Base-by-base conservation (phyloP, 2,113 vertebrate species). In the Phrynosoma platyrhinos region DNA sequence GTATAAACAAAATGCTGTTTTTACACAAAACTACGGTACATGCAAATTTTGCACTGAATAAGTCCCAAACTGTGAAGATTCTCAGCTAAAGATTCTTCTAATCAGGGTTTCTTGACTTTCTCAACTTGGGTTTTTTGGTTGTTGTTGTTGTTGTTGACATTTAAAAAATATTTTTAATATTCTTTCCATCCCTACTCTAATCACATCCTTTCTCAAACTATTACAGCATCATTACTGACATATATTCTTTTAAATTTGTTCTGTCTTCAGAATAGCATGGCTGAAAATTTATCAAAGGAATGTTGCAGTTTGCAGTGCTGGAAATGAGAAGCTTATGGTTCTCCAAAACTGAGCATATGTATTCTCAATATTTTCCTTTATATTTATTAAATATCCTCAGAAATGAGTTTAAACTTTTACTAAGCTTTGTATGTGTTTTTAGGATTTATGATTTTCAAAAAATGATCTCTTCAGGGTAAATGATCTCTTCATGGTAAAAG, bases 391-490 rank as follows among this genome's bases (percentile, higher is more conserved):
- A 91, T 42, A 86, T 36, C 83, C 93, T 93, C 89, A 20, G 68
- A 55, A 91, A 92, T 72, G 64, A 90, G 47, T 85, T 86, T 89
- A 88, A 92, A 91, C 47, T 42, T 58, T 91, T 95, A 89, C 83
- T 85, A 89, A 95, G 87, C 36, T 42, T 16, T 32, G 77, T 79
- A 9, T 53, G 42, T 78, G 42, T 47, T 90, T 94, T 92, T 83
- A 89, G 92, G 89, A 93, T 95, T 95, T 94, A 91, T 93, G 92
- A 88, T 95, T 89, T 55, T 69, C 27, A 36, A 79, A 91, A 93
- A 69, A 96, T 91, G 90, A 87, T 85, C 69, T 88, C 93, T 92
- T 94, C 90, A 78, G 88, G 86, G 92, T 90, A 94, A 95, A 90
- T 89, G 89, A 93, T 94, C 91, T 88, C 40, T 86, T 86, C 42